These are phyloP conservation scores for Drosophila baimaii DNA, from an alignment of 1,140 invertebrate species.

Conservation along the genomic window DNA sequence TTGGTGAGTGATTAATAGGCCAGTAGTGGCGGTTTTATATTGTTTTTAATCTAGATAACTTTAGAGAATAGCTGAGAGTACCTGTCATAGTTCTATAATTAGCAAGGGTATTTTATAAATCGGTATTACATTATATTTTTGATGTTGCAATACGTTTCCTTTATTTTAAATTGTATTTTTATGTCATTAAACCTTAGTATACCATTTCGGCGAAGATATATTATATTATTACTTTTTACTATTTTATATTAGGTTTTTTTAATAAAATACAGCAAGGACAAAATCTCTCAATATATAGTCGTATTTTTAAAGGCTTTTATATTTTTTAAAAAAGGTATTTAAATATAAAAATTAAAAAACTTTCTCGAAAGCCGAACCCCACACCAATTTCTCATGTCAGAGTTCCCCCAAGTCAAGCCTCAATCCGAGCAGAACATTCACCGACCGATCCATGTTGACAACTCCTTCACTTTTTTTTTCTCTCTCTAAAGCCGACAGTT, in stretches of 20 bases:
- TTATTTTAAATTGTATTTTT: too few species aligned
- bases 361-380: conserved; percentile 6
- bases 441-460: conserved; percentile 2
- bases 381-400: conserved; percentile 1
- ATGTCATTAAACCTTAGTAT: too few species aligned
- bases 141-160: too few species aligned
- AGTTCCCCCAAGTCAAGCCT: conserved; percentile 1
- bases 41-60: conserved; percentile 1
- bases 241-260: too few species aligned
- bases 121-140: too few species aligned
- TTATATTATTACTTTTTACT: too few species aligned
- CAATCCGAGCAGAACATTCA: conserved; percentile 34
- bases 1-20: conserved; percentile 62
- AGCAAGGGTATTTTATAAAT: too few species aligned
- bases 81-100: not conserved
- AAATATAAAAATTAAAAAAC: not conserved
- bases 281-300: too few species aligned
- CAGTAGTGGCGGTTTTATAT: conserved; percentile 46
- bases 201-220: too few species aligned
- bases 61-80: not conserved
- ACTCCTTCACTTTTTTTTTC: conserved; percentile 38
- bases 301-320: not conserved
- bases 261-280: too few species aligned
- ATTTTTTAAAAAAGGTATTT: not conserved
- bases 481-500: conserved; percentile 67